phyloP scores from a whole-genome alignment of 2,888 invertebrate species.

The Scaptomyza parva region DNA sequence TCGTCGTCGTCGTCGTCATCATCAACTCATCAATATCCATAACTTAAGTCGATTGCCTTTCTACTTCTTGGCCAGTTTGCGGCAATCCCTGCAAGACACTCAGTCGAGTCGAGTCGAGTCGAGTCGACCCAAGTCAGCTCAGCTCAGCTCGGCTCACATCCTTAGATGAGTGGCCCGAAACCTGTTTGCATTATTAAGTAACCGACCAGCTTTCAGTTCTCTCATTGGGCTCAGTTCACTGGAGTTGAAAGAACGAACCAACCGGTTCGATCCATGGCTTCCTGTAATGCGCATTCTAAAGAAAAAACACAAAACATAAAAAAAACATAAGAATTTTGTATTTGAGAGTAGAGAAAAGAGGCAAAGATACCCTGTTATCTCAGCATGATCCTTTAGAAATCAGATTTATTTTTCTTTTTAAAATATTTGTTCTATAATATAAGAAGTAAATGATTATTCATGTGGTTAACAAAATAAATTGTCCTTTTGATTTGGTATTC shows the following conservation, averaged over 20 bases:
- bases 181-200: constrained; percentile 79
- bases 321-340: background rate
- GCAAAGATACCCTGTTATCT: background rate
- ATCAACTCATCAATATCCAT: constrained; percentile 62
- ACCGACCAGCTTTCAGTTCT: constrained; percentile 43
- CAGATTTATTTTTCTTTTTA: too few species aligned
- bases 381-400: too few species aligned
- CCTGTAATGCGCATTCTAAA: constrained; percentile 67
- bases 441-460: too few species aligned
- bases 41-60: constrained; percentile 57
- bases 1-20: constrained; percentile 4
- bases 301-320: constrained; percentile 43
- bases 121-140: background rate
- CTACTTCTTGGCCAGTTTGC: constrained; percentile 24
- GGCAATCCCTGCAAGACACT: background rate
- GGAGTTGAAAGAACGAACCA: constrained; percentile 41
- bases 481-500: too few species aligned
- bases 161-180: constrained; percentile 51
- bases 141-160: constrained; percentile 28
- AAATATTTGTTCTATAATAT: too few species aligned
- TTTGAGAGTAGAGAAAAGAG: background rate
- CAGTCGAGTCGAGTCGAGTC: too few species aligned
- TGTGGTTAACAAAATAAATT: too few species aligned
- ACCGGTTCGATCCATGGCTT: constrained; percentile 68
- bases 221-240: constrained; percentile 24